Base-by-base conservation (phyloP, 2,113 vertebrate species). In the Platichthys stellatus region DNA sequence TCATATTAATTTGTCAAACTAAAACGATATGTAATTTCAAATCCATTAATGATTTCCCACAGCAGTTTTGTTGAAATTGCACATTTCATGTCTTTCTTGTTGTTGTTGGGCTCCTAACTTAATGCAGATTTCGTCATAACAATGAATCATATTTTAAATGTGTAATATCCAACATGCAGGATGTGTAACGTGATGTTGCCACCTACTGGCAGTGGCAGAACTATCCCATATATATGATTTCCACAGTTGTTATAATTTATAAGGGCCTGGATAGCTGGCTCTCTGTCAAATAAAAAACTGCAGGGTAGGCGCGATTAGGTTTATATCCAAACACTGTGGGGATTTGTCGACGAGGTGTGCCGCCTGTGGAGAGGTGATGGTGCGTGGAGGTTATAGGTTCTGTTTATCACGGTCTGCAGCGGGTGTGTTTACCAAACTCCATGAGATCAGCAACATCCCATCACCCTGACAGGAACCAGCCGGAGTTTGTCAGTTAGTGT, bases 401-500 rank as follows among this genome's bases (percentile, higher is more conserved):
- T 88, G 78, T 85, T 88, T 83, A 60, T 74, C 70, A 69, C 31
- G 0, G 31, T 31, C 31, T 31, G 31, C 31, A 31, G 31, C 26
- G 47, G 67, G 74, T 83, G 10, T 79, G 74, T 85, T 86, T 80
- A 76, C 67, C 21, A 81, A 82, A 83, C 57, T 58, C 69, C 77
- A 23, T 80, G 31, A 85, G 61, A 80, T 86, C 85, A 86, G 53
- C 69, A 49, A 69, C 74, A 70, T 43, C 17, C 58, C 74, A 51
- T 58, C 62, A 72, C 18, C 51, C 51, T 80, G 69, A 74, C 75
- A 69, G 56, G 73, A 80, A 64, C 47, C 54, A 77, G n/a, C 66
- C 63, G 31, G 58, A 62, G 68, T 80, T 74, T 83, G 73, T 86
- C 81, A 78, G 77, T 71, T 85, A 31, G 61, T 78, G 75, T 54